Evolutionary conservation across 2,797 vertebrate genomes (phyloP), one percentile per base, ranked within the genome.

Genomic region (Sebastes steindachneri): DNA sequence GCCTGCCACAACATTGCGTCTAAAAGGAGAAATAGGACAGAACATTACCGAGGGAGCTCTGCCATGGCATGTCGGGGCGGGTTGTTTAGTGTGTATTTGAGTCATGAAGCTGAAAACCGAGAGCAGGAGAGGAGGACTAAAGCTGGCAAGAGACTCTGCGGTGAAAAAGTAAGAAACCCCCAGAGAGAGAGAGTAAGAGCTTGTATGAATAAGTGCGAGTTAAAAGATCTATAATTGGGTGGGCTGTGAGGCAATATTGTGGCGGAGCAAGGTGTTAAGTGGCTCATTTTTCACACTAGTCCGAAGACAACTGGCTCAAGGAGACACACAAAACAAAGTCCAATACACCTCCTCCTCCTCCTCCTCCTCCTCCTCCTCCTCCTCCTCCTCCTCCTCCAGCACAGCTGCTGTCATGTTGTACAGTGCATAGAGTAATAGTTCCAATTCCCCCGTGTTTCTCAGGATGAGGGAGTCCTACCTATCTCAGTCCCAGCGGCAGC

Each of bases 151-250:
- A 75, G 19, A 57, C 57, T 26, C 41, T 28, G 33, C 35, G 25
- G 23, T 53, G 55, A 77, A 62, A 64, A 55, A 70, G 67, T 66
- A 72, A 59, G 57, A 86, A 83, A 54, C 53, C 25, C 21, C 57
- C 6, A 35, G 55, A 76, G 73, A 48, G 15, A 70, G 17, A 70
- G 63, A 65, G 12, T 37, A 73, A 54, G 59, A 51, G 25, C 17
- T 45, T n/a, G 17, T 66, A 75, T 81, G 70, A 68, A 79, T 73
- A 72, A 67, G 45, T 73, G 81, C 31, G 31, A 86, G 68, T 83
- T 84, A 83, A 86, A 85, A 87, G 57, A 87, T 89, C 70, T 82
- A 82, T 88, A 91, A 92, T 84, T 90, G 70, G 65, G 51, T 81
- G 59, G 79, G 81, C 5, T 21, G 75, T 62, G 76, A 89, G 57